phyloP scores from a whole-genome alignment of 2,113 vertebrate genomes.

The Ammodytes dubius region DNA sequence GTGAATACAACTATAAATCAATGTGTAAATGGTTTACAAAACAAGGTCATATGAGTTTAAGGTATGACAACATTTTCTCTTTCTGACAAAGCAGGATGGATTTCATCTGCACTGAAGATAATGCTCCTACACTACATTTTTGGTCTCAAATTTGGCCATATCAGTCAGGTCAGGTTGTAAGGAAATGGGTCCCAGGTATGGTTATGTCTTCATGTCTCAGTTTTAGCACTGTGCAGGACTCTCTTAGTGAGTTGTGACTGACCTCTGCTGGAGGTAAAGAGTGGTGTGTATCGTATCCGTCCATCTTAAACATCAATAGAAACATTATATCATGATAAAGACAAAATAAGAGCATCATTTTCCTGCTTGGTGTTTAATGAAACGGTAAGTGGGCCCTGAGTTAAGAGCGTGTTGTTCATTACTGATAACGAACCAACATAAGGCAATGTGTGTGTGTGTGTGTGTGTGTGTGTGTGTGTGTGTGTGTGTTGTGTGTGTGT shows the following conservation, averaged over 20 bases:
- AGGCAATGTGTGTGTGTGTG: neutral
- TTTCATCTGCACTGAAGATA: no score
- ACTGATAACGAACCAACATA: neutral
- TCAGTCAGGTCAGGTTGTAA: neutral
- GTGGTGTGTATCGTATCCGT: neutral
- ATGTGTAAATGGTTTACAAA: no score
- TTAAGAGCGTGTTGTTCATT: neutral
- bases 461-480: constrained; percentile 7
- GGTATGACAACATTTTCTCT: no score
- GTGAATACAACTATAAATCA: no score
- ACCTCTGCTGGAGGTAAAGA: constrained; percentile 7
- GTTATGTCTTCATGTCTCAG: neutral
- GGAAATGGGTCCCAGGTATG: neutral
- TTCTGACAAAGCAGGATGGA: no score
- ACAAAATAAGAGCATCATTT: neutral
- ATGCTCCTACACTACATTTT: no score
- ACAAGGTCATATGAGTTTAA: no score
- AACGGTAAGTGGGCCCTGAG: neutral
- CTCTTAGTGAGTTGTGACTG: neutral
- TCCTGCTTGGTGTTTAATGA: neutral
- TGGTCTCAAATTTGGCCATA: neutral
- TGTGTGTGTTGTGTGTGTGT: constrained; percentile 41
- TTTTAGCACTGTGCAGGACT: neutral
- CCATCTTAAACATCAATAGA: neutral
- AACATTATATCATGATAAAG: neutral